Base-by-base conservation (phyloP, 2,888 invertebrate genomes). In the Pachymerium ferrugineum region DNA sequence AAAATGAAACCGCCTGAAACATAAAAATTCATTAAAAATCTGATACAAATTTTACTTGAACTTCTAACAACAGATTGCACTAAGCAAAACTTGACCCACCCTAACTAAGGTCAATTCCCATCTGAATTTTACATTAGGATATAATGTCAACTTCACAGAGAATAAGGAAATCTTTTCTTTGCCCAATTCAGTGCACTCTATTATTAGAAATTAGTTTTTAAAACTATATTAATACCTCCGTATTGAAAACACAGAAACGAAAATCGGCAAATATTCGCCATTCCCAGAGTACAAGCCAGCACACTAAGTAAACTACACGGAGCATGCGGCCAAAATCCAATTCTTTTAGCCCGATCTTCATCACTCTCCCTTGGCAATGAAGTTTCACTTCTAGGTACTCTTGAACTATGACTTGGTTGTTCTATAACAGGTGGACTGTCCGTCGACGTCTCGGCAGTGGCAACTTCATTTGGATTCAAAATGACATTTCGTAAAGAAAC, bases 231-330 rank as follows among this genome's bases (percentile, higher is more conserved):
- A n/a, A n/a, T 84, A 87, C 90, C 90, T 83, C 94, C 94, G 83
- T 92, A 94, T 81, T 92, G 90, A 78, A 93, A 88, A 79, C 93
- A 92, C 79, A 94, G 88, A 78, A 91, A 88, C 79, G 93, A 90
- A 83, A 94, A 93, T 79, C 93, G 88, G 79, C 91, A 92, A 79
- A 94, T 89, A 84, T 93, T 94, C 84, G 93, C 94, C 74, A 94
- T 87, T 72, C 94, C 94, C 77, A 94, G 84, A 1, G 93, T 93
- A 82, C 94, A 94, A 76, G 91, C 90, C 67, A 94, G 86, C 79
- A 91, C 89, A 28, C 94, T 92, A 78, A 94, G 84, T 81, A 90
- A 89, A 35, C 92, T 89, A 81, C 92, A 92, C 80, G 90, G 86
- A 19, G 78, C 75, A 75, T 80, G 80, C 4, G 79, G 80, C 82